A percentile compares a stretch with the other conserved stretches of the same genome.
These are phyloP conservation scores for Hirtodrosophila confusa DNA, from an alignment of 2,888 invertebrate species.

Conservation along the genomic window DNA sequence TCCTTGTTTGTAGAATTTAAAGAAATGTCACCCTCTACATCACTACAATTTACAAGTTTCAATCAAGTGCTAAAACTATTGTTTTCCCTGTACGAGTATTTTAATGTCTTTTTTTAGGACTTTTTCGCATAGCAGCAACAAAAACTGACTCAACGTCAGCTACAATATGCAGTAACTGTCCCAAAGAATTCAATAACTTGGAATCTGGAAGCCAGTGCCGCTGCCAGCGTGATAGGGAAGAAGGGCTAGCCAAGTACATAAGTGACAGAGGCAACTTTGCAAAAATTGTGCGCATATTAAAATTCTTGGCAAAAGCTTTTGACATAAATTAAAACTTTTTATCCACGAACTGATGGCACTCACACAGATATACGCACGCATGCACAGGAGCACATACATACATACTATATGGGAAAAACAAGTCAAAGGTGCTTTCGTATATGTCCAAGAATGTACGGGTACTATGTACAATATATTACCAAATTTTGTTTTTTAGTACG, in stretches of 20 bases:
- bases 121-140: background rate
- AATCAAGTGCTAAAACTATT: background rate
- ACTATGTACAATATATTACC: too few relatives aligned
- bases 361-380: background rate
- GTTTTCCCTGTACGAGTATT: background rate
- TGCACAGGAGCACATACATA: slow-evolving; percentile 7
- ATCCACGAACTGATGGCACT: slow-evolving; percentile 48
- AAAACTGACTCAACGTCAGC: slow-evolving; percentile 10
- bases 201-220: slow-evolving; percentile 16
- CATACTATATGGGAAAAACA: slow-evolving; percentile 1
- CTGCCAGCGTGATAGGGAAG: slow-evolving; percentile 6
- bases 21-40: background rate
- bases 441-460: too few relatives aligned
- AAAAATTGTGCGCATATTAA: slow-evolving; percentile 82
- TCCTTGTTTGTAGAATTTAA: background rate
- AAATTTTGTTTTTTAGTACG: too few relatives aligned
- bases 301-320: slow-evolving; percentile 83
- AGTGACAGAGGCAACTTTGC: slow-evolving; percentile 66
- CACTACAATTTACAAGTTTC: background rate
- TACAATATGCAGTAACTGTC: slow-evolving; percentile 12
- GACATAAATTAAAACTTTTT: slow-evolving; percentile 84
- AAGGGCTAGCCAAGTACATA: slow-evolving; percentile 39
- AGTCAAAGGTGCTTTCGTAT: slow-evolving; percentile 19
- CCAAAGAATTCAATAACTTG: slow-evolving; percentile 57
- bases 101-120: background rate